Evolutionary conservation across 2,113 vertebrate genomes (phyloP).

Genomic region (Planiliza haematocheilus): DNA sequence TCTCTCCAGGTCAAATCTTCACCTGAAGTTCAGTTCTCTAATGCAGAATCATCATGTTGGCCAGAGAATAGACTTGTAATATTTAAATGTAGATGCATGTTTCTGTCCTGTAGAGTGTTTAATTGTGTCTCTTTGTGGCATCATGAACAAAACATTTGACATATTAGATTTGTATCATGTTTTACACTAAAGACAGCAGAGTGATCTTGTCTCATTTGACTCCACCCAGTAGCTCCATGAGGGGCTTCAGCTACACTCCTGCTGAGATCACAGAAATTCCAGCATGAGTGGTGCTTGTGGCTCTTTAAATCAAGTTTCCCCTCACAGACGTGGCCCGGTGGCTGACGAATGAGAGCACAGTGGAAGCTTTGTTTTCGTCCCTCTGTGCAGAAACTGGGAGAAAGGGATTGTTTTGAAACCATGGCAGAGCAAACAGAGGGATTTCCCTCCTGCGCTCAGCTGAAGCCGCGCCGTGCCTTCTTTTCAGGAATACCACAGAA

Average conservation of each 20-base stretch:
- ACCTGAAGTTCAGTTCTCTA: too few relatives aligned
- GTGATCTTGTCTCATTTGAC: neutral
- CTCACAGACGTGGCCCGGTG: neutral
- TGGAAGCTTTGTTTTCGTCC: constrained; percentile 60
- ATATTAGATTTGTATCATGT: neutral
- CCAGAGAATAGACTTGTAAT: too few relatives aligned
- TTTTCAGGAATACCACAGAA: constrained; percentile 67
- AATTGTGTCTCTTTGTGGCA: too few relatives aligned
- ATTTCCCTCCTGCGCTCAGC: constrained; percentile 66
- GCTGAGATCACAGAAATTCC: neutral
- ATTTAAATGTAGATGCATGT: too few relatives aligned
- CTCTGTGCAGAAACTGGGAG: constrained; percentile 15
- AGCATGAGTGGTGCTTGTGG: neutral
- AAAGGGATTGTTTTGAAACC: constrained; percentile 78
- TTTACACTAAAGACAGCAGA: constrained; percentile 15
- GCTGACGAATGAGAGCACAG: constrained; percentile 45
- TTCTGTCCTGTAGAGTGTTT: too few relatives aligned
- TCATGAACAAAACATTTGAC: neutral
- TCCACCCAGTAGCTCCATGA: neutral
- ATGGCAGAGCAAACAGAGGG: constrained; percentile 72
- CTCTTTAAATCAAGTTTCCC: constrained; percentile 37
- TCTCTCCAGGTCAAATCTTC: too few relatives aligned
- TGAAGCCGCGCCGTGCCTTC: constrained; percentile 26
- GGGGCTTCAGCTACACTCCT: neutral
- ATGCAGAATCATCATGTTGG: too few relatives aligned